These are phyloP conservation scores for Tetragonula carbonaria DNA, from an alignment of 2,888 invertebrate species.

Conservation along the genomic window DNA sequence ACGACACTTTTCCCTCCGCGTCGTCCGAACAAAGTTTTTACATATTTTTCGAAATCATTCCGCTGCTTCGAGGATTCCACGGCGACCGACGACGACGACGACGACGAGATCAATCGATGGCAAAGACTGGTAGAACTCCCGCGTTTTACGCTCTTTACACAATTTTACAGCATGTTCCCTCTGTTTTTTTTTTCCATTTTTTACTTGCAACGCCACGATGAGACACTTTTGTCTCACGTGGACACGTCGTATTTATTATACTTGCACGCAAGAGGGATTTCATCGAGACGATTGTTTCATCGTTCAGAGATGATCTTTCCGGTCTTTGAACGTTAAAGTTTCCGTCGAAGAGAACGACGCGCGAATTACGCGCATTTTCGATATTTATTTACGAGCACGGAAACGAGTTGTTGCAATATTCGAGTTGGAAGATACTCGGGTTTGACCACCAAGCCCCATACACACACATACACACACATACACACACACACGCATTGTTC, in stretches of 20 bases:
- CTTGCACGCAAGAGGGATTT: background rate
- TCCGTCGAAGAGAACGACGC: background rate
- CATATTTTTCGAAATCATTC: conserved; percentile 47
- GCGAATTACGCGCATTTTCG: background rate
- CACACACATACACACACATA: background rate
- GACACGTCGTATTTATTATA: background rate
- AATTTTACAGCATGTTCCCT: background rate
- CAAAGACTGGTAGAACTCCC: conserved; percentile 26
- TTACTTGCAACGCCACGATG: background rate
- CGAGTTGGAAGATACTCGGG: background rate
- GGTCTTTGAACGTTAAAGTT: conserved; percentile 25
- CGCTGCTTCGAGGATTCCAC: conserved; percentile 51
- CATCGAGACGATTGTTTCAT: background rate
- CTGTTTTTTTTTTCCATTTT: background rate
- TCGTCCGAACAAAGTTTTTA: background rate
- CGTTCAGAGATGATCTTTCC: background rate
- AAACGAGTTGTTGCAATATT: conserved; percentile 7
- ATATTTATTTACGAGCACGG: conserved; percentile 34
- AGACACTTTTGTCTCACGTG: background rate
- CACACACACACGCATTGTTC: background rate
- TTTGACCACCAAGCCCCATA: background rate
- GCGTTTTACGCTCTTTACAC: background rate
- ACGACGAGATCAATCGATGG: background rate
- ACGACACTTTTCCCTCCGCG: background rate
- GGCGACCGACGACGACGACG: background rate